These are phyloP conservation scores for Lasioglossum morio DNA, from an alignment of 2,888 invertebrate genomes.

Conservation along the genomic window DNA sequence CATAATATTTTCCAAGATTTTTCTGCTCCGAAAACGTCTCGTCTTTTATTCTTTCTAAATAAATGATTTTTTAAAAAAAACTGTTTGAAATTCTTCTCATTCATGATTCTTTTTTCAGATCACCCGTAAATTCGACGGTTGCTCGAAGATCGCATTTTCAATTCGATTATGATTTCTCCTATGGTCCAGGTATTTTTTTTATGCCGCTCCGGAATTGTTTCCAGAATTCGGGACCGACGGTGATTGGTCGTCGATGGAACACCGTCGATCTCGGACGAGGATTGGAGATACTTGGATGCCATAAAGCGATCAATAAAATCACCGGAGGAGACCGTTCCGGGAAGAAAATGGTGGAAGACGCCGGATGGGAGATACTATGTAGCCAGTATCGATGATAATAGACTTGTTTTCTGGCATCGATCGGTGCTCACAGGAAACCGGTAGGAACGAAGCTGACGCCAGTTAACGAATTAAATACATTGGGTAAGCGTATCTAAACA, in stretches of 20 bases:
- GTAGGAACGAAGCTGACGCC: neutral
- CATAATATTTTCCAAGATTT: neutral
- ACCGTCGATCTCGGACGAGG: neutral
- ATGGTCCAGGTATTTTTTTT: neutral
- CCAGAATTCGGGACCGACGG: conserved; percentile 2
- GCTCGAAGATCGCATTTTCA: neutral
- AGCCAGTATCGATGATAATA: conserved; percentile 2
- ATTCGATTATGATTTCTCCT: neutral
- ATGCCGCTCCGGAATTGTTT: neutral
- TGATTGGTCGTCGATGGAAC: neutral
- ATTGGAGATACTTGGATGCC: conserved; percentile 12
- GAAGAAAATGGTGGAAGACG: neutral
- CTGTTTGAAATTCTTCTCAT: neutral
- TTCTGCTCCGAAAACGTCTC: neutral
- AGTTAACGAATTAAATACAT: neutral
- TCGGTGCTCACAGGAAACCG: neutral
- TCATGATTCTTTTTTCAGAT: neutral
- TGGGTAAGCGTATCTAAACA: neutral
- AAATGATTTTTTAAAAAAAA: neutral
- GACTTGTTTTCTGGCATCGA: conserved; percentile 7
- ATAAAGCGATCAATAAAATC: conserved; percentile 8
- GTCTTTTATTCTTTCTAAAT: neutral
- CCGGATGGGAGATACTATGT: neutral
- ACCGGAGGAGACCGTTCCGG: neutral
- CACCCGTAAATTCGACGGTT: conserved; percentile 15